Evolutionary conservation across 1,140 invertebrate species (phyloP).

Genomic region (Phenacoccus solenopsis): DNA sequence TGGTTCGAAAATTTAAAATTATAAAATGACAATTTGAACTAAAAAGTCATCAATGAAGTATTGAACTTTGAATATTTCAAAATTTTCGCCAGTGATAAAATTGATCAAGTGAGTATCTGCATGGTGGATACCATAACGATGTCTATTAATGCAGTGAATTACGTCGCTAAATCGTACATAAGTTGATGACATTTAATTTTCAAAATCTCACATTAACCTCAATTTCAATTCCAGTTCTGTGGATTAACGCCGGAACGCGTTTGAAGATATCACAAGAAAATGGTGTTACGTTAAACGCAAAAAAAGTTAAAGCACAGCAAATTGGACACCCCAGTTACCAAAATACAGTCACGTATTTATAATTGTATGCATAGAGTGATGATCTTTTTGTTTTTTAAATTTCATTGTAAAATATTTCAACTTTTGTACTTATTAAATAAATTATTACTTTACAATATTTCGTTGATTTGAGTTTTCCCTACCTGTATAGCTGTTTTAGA

Average conservation of each 20-base stretch:
- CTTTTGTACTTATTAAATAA: background rate
- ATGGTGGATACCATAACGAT: too few relatives aligned
- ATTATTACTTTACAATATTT: background rate
- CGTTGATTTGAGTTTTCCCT: too few relatives aligned
- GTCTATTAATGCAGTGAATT: background rate
- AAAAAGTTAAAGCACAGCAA: background rate
- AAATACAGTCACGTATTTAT: background rate
- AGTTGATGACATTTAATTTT: background rate
- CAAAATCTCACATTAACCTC: background rate
- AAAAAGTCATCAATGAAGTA: too few relatives aligned
- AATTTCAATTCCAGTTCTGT: background rate
- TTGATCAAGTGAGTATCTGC: constrained; percentile 34
- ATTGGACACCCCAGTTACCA: background rate
- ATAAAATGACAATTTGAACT: too few relatives aligned
- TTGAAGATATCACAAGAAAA: background rate
- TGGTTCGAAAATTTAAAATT: too few relatives aligned
- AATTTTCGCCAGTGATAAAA: constrained; percentile 55
- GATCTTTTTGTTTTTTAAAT: background rate
- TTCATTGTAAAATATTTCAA: constrained; percentile 5
- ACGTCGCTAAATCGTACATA: background rate
- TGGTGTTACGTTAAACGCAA: background rate
- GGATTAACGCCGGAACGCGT: constrained; percentile 3
- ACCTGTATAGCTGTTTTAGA: too few relatives aligned
- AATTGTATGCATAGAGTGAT: background rate
- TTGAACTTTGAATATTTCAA: too few relatives aligned